Percentiles rank a stretch among this genome's conserved stretches.
Evolutionary conservation across 2,797 vertebrate species (phyloP).

Genomic region (Coranthus polyacanthus): DNA sequence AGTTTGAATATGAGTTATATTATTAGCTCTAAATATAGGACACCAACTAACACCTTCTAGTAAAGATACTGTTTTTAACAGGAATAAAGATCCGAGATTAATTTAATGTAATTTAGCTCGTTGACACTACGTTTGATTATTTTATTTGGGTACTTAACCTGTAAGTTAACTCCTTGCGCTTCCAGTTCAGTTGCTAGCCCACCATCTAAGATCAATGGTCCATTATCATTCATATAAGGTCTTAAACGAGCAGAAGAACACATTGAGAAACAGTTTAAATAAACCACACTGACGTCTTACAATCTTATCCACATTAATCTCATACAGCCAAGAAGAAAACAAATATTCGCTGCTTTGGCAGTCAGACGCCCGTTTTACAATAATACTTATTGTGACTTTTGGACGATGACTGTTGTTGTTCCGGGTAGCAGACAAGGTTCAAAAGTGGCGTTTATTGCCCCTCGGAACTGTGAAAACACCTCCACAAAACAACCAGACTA

Average conservation of each 20-base stretch:
- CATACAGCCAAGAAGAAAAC: too few relatives aligned
- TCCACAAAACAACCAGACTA: too few relatives aligned
- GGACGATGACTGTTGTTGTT: conserved; percentile 44
- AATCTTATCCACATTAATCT: neutral
- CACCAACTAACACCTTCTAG: neutral
- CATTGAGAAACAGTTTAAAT: conserved; percentile 38
- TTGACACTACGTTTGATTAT: too few relatives aligned
- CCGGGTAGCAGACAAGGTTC: conserved; percentile 42
- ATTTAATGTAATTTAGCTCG: neutral
- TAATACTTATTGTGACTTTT: too few relatives aligned
- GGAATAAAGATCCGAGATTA: neutral
- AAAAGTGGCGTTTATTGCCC: conserved; percentile 6
- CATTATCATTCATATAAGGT: conserved; percentile 31
- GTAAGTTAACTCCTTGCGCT: conserved; percentile 78
- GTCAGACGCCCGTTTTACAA: too few relatives aligned
- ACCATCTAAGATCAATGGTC: conserved; percentile 84
- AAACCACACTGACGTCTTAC: neutral
- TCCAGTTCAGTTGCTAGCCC: conserved; percentile 87
- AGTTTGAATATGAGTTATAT: too few relatives aligned
- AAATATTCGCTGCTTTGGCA: too few relatives aligned
- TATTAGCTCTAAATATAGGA: too few relatives aligned
- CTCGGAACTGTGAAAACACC: neutral
- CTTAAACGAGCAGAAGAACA: conserved; percentile 31
- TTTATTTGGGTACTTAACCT: conserved; percentile 67
- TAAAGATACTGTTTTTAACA: neutral